These are phyloP conservation scores for Ellobius talpinus DNA, from an alignment of 2,113 vertebrate species.

Conservation along the genomic window DNA sequence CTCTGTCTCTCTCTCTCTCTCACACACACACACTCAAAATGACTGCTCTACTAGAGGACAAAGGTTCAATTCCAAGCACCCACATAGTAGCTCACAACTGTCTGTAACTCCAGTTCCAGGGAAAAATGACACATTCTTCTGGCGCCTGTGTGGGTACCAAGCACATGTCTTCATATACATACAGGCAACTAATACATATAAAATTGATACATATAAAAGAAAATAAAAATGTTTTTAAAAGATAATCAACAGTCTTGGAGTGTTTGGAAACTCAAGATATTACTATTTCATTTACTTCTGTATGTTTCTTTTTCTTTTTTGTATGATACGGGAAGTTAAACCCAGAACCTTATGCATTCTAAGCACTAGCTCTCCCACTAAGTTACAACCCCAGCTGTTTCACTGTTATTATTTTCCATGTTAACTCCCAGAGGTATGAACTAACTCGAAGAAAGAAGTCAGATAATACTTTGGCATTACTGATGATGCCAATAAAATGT, in stretches of 20 bases:
- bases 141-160: background rate
- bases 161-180: too few relatives aligned
- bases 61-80: background rate
- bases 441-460: background rate
- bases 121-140: background rate
- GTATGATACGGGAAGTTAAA: background rate
- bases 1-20: too few relatives aligned
- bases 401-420: background rate
- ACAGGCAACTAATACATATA: background rate
- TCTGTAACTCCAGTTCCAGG: background rate
- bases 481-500: conserved; percentile 49
- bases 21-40: background rate
- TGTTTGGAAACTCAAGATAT: conserved; percentile 10
- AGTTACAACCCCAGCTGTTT: background rate
- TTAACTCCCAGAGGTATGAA: conserved; percentile 26
- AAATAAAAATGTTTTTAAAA: background rate
- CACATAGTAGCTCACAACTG: background rate
- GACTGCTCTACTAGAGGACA: background rate
- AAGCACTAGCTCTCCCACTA: background rate
- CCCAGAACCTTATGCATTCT: background rate
- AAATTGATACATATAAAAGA: background rate
- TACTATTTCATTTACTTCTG: conserved; percentile 34
- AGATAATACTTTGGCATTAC: conserved; percentile 28
- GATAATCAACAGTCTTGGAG: conserved; percentile 2
- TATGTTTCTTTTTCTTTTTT: background rate